These are phyloP conservation scores for Augochlorella aurata DNA, from an alignment of 2,888 invertebrate species.

Conservation along the genomic window DNA sequence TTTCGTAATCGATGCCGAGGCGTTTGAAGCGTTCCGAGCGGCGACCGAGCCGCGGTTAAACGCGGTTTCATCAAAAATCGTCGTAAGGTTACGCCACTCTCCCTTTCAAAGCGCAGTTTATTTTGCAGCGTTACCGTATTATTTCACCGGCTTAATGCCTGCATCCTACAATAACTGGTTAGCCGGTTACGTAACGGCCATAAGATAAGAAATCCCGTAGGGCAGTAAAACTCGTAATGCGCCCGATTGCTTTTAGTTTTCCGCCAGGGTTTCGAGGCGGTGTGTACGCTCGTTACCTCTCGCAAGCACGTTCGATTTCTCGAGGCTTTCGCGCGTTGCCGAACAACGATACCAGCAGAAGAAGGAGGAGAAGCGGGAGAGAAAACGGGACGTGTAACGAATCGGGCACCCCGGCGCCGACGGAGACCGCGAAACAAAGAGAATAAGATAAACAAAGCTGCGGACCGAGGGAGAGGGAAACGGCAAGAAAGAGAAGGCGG, in stretches of 20 bases:
- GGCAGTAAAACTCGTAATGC: slow-evolving; percentile 68
- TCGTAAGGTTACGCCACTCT: slow-evolving; percentile 46
- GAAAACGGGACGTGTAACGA: slow-evolving; percentile 24
- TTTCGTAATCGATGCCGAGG: slow-evolving; percentile 20
- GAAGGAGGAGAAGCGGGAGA: not conserved
- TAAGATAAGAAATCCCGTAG: slow-evolving; percentile 71
- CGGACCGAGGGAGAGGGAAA: not conserved
- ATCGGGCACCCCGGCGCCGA: not conserved
- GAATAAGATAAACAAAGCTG: slow-evolving; percentile 12
- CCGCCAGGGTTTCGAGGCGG: slow-evolving; percentile 43
- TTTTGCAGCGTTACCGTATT: slow-evolving; percentile 60
- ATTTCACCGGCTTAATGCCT: slow-evolving; percentile 63
- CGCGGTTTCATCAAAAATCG: slow-evolving; percentile 56
- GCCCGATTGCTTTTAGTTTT: slow-evolving; percentile 68
- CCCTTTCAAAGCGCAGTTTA: slow-evolving; percentile 49
- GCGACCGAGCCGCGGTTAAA: not conserved
- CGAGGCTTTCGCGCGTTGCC: slow-evolving; percentile 40
- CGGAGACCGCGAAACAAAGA: slow-evolving; percentile 30
- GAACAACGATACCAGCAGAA: not conserved
- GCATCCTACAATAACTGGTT: slow-evolving; percentile 68
- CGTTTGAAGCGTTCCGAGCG: not conserved
- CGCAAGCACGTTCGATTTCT: slow-evolving; percentile 66
- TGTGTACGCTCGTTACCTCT: slow-evolving; percentile 54
- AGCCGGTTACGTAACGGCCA: slow-evolving; percentile 61
- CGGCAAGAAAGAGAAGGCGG: slow-evolving; percentile 42